Evolutionary conservation across 2,797 vertebrate genomes (phyloP).

Genomic region (Hoplostethus mediterraneus): DNA sequence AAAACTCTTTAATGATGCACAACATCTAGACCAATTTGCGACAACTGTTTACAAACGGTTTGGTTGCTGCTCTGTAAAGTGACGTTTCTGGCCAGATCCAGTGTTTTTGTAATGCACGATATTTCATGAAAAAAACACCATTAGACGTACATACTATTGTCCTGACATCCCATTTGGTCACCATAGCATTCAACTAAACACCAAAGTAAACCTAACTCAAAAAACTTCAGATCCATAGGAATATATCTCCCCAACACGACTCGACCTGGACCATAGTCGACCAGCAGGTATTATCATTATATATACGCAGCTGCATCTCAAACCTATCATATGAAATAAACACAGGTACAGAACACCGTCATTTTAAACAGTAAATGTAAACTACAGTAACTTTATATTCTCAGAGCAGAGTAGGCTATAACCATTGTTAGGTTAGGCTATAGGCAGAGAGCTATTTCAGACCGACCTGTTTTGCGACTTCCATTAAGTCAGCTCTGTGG

Average conservation of each 20-base stretch:
- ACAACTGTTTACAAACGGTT: not conserved
- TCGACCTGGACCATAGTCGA: conserved; percentile 35
- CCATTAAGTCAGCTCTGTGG: conserved; percentile 15
- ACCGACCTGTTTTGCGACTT: conserved; percentile 21
- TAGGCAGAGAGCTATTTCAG: not conserved
- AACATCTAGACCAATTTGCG: not conserved
- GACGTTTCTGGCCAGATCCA: not conserved
- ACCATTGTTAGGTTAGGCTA: not conserved
- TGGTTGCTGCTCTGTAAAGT: not conserved
- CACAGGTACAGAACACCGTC: conserved; percentile 14
- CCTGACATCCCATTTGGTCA: too few relatives aligned
- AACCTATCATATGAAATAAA: not conserved
- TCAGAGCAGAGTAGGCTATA: not conserved
- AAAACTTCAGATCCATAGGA: too few relatives aligned
- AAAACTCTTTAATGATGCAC: too few relatives aligned
- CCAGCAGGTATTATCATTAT: conserved; percentile 53
- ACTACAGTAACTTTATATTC: conserved; percentile 27
- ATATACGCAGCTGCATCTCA: conserved; percentile 14
- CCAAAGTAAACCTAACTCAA: too few relatives aligned
- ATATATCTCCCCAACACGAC: conserved; percentile 19
- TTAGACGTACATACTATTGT: too few relatives aligned
- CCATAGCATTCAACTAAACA: too few relatives aligned
- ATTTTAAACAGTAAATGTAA: not conserved
- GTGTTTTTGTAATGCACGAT: not conserved
- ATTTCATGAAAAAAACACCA: too few relatives aligned